A percentile compares a stretch with the other conserved stretches of the same genome.
These are phyloP conservation scores for Therioaphis trifolii DNA, from an alignment of 2,888 invertebrate species.

Conservation along the genomic window DNA sequence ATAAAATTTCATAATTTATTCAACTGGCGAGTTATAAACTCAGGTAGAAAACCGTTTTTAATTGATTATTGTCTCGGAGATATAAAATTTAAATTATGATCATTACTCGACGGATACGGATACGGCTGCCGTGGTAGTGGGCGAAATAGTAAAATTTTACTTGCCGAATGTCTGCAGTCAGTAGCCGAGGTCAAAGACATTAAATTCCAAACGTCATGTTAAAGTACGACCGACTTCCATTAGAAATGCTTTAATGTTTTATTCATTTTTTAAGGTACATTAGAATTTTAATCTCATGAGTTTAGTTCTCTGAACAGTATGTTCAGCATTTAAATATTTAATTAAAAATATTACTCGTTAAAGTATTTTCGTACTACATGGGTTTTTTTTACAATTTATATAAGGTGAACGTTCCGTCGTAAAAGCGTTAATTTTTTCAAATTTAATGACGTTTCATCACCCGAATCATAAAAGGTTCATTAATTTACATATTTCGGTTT, in stretches of 20 bases:
- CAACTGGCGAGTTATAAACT: not conserved
- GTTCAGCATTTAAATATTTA: not conserved
- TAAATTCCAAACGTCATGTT: slow-evolving; percentile 15
- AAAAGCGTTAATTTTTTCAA: no score
- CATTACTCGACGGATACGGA: not conserved
- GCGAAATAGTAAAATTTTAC: slow-evolving; percentile 21
- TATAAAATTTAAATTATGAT: slow-evolving; percentile 27
- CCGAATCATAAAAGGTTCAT: no score
- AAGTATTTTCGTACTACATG: no score
- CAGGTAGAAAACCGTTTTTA: slow-evolving; percentile 6
- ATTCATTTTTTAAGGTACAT: slow-evolving; percentile 14
- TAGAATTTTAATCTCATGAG: not conserved
- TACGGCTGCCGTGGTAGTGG: not conserved
- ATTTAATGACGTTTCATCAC: no score
- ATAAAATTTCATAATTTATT: not conserved
- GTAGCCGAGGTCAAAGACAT: slow-evolving; percentile 35
- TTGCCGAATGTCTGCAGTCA: not conserved
- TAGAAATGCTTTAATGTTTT: slow-evolving; percentile 10
- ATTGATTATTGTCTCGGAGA: slow-evolving; percentile 6
- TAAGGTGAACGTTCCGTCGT: no score
- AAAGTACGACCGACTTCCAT: not conserved
- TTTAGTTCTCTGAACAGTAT: not conserved
- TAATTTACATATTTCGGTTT: no score
- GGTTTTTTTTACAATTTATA: no score
- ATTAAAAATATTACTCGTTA: not conserved